Evolutionary conservation across 2,888 invertebrate species (phyloP), one percentile per base, ranked within the genome.

Genomic region (Criorhina ranunculi): DNA sequence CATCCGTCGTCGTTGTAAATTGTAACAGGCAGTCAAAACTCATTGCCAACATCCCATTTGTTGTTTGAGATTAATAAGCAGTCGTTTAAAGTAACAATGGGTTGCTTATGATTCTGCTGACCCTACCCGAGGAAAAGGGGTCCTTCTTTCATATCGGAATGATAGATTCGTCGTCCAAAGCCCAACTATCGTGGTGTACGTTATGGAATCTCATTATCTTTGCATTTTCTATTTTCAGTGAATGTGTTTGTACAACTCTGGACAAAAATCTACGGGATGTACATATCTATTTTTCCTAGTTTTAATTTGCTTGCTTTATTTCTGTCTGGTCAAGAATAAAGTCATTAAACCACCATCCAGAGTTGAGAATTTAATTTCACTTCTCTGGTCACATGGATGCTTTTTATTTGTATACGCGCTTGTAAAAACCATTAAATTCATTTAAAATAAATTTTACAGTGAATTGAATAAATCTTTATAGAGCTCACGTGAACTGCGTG

Each of bases 31-130:
- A 76, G 60, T 64, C 33, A 40, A 51, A 70, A 77, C 42, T 64
- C 76, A 64, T 62, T 78, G 35, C 78, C 59, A 57, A 12, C 64
- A 66, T 53, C 33, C 66, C 53, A 31, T 77, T 66, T 40, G 29
- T 44, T 77, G 37, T 49, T 75, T 70, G 44, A 82, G 35, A 82
- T 82, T 78, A 82, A 82, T 78, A 82, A 82, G 82, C 72, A 46
- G 82, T 78, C 72, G 72, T 82, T 82, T 78, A 60, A 35, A 51
- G 72, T 49, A 72, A 77, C 77, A 82, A 78, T 78, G 55, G 62
- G 9, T 53, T 60, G 64, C 66, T 82, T 59, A 66, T 77, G 64
- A 77, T 67, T 73, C 62, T 82, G 72, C 62, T 82, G 72, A 72
- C 72, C 67, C 82, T 53, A 53, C 55, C 40, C 46, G 31, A 8